A percentile compares a stretch with the other conserved stretches of the same genome.
These are phyloP conservation scores for Pygoscelis adeliae DNA, from an alignment of 2,113 vertebrate species.

Conservation along the genomic window DNA sequence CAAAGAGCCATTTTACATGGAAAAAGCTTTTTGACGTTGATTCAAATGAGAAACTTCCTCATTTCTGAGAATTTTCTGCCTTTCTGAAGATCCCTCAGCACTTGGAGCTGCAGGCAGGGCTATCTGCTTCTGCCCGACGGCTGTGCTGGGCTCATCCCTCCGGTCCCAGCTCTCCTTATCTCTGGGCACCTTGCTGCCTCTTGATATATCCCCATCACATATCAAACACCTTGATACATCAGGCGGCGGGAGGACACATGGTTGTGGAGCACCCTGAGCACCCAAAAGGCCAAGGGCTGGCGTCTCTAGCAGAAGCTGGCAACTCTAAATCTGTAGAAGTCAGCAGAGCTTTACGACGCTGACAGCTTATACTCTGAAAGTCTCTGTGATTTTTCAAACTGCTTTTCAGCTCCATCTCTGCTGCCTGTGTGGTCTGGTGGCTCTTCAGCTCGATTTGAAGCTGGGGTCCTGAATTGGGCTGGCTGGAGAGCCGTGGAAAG, in stretches of 20 bases:
- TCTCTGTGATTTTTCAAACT: background rate
- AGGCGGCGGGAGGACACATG: fast-evolving
- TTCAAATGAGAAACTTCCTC: background rate
- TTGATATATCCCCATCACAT: fast-evolving
- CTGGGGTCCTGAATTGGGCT: background rate
- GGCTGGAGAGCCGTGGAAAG: background rate
- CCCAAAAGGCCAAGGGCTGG: background rate
- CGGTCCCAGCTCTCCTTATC: background rate
- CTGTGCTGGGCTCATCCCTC: background rate
- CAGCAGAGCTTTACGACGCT: background rate
- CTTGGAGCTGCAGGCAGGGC: background rate
- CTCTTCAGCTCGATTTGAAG: background rate
- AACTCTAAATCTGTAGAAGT: background rate
- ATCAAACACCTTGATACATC: background rate
- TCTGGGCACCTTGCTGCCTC: background rate
- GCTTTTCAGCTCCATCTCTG: background rate
- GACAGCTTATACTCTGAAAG: background rate
- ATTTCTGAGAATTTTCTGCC: background rate
- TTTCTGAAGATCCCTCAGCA: background rate
- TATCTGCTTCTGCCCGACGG: background rate
- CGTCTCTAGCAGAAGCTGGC: background rate
- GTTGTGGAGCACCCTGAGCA: background rate
- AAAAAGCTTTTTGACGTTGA: background rate
- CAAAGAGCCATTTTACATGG: background rate
- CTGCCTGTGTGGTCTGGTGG: background rate